Evolutionary conservation across 2,113 vertebrate species (phyloP).

Genomic region (Micronycteris hirsuta): DNA sequence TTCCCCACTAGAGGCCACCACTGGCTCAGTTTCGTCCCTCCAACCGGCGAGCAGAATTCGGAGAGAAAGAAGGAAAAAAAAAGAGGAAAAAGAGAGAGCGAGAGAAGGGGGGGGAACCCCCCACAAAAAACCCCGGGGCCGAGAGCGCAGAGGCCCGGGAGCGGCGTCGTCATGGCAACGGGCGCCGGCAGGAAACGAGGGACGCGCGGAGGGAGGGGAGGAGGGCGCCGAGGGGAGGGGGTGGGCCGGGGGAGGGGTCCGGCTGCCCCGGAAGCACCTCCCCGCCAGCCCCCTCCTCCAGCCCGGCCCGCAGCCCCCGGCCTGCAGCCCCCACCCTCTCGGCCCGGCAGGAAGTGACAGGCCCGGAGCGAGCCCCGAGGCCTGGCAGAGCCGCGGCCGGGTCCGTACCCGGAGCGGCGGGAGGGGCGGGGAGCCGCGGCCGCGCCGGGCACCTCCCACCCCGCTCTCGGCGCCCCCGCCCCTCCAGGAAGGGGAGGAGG

Average conservation of each 20-base stretch:
- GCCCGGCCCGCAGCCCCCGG: constrained; percentile 55
- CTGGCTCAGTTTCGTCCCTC: neutral
- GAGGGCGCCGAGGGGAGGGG: constrained; percentile 40
- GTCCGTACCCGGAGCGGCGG: constrained; percentile 53
- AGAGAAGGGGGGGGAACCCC: too few relatives aligned
- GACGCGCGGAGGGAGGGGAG: constrained; percentile 38
- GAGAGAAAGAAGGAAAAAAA: constrained; percentile 20
- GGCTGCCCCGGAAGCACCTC: constrained; percentile 75
- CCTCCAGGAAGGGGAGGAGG: constrained; percentile 70
- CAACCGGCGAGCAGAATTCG: neutral
- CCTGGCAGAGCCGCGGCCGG: constrained; percentile 58
- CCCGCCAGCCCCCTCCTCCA: constrained; percentile 56
- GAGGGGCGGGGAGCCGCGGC: constrained; percentile 68
- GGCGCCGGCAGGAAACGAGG: constrained; percentile 72
- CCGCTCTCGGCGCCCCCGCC: constrained; percentile 67
- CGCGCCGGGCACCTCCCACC: constrained; percentile 57
- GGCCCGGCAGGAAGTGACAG: constrained; percentile 71
- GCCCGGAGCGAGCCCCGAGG: constrained; percentile 53
- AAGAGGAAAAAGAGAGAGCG: neutral
- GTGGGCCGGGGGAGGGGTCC: constrained; percentile 47
- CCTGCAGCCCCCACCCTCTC: constrained; percentile 47
- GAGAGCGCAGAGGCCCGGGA: constrained; percentile 30
- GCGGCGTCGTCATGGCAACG: constrained; percentile 72
- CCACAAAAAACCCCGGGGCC: neutral
- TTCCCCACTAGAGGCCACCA: constrained; percentile 64